Evolutionary conservation across 2,113 vertebrate genomes (phyloP), one percentile per base, ranked within the genome.

Genomic region (Pygoscelis adeliae): DNA sequence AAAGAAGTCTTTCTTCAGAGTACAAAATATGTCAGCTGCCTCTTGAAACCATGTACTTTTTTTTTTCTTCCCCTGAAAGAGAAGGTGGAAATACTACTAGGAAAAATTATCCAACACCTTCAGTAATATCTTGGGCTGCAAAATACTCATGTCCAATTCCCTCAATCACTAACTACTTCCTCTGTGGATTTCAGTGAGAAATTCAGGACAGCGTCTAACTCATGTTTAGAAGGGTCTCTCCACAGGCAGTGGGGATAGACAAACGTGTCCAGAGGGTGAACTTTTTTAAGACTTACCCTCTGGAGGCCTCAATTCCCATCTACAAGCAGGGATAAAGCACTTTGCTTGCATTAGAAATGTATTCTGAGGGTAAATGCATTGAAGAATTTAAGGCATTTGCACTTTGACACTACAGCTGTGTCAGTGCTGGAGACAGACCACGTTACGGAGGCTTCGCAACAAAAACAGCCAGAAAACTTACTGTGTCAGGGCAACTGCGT

Each of bases 361-460:
- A 59, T 84, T 81, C 65, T 47, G 89, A 84, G 80, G 72, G 59
- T 94, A 95, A 96, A 85, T 55, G 72, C 72, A 67, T 53, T n/a
- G 44, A 84, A 91, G 73, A 96, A 95, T 71, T 77, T 52, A 47
- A 93, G 65, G 81, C 52, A 96, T 94, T 84, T 95, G 83, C 89
- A 93, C 94, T 96, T 84, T 94, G 91, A 94, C 91, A 78, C 61
- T 89, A 83, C 89, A 96, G 91, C 91, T 96, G 77, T 82, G 83
- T 87, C 93, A 94, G 55, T 62, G 59, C 55, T 67, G 42, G 63
- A 93, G 46, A 77, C 67, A 90, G 40, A 91, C 55, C 61, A 50
- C 0, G 1, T 52, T 85, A 74, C 0, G 0, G 67, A 89, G 71
- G 56, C 76, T 88, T 67, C 0, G 2, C 63, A 89, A 74, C 56